Percentiles rank a stretch among this genome's conserved stretches.
Conservation (phyloP, 2,797 vertebrate genomes). For the Pyrrhura leucotis region DNA sequence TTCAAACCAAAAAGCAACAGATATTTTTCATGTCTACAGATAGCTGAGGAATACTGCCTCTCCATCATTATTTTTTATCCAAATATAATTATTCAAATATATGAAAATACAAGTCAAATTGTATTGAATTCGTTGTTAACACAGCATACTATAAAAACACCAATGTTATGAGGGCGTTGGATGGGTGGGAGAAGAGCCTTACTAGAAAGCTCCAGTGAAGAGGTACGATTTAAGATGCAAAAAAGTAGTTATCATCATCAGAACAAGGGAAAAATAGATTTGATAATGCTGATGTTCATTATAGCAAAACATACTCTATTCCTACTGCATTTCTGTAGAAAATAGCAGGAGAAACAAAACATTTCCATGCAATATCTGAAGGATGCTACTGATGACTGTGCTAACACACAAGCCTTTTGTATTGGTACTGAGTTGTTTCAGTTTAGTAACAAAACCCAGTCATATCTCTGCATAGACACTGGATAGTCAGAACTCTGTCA, state of each 20-base stretch:
- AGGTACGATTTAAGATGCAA: neutral
- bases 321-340: neutral
- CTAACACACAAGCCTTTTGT: neutral
- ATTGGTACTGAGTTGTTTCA: neutral
- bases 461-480: neutral
- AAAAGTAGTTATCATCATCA: neutral
- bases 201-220: neutral
- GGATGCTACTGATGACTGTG: neutral
- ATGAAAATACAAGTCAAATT: neutral
- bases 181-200: neutral
- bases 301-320: neutral
- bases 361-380: neutral
- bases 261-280: neutral
- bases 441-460: neutral
- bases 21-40: neutral
- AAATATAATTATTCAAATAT: neutral
- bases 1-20: neutral
- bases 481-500: neutral
- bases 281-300: neutral
- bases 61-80: neutral
- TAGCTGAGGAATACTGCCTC: neutral
- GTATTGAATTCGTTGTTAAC: neutral
- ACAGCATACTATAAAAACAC: neutral
- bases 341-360: neutral
- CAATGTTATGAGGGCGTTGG: accelerated